A percentile compares a stretch with the other conserved stretches of the same genome.
phyloP scores from a whole-genome alignment of 2,113 vertebrate species.

The Catharus bicknelli region DNA sequence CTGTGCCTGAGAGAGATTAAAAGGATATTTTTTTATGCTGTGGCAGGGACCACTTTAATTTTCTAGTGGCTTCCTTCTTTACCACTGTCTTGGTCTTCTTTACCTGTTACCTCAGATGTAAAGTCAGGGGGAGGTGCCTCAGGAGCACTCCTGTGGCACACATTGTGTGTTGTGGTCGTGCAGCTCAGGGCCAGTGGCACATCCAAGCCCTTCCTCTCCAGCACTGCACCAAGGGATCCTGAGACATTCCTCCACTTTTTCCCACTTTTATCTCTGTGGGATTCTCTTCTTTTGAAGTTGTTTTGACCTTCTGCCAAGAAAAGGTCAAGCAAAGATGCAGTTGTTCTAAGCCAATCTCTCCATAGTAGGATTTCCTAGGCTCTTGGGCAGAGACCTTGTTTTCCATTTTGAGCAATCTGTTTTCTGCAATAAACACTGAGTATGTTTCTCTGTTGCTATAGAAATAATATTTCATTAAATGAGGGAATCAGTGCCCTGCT shows the following conservation, averaged over 20 bases:
- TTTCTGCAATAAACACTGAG: slow-evolving; percentile 20
- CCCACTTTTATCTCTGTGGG: not conserved
- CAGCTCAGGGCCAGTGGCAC: not conserved
- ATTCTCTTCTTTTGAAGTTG: not conserved
- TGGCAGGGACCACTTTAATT: not conserved
- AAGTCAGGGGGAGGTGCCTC: not conserved
- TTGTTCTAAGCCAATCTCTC: not conserved
- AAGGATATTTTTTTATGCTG: not conserved
- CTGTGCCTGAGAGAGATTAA: not conserved
- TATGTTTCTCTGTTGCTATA: slow-evolving; percentile 50
- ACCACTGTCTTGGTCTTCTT: not conserved
- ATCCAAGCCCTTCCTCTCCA: not conserved
- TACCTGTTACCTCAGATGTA: not conserved
- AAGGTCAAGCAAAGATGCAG: not conserved
- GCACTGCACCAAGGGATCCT: fast-evolving
- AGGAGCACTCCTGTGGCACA: not conserved
- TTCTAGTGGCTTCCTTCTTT: not conserved
- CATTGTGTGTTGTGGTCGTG: fast-evolving
- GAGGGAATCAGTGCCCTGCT: slow-evolving; percentile 40
- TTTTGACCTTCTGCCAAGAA: not conserved
- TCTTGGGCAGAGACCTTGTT: slow-evolving; percentile 17
- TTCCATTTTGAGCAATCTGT: slow-evolving; percentile 32
- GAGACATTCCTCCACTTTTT: not conserved
- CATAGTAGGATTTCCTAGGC: not conserved
- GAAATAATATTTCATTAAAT: slow-evolving; percentile 56